Evolutionary conservation across 2,888 invertebrate species (phyloP), one percentile per base, ranked within the genome.

Genomic region (Rotaria macrura): DNA sequence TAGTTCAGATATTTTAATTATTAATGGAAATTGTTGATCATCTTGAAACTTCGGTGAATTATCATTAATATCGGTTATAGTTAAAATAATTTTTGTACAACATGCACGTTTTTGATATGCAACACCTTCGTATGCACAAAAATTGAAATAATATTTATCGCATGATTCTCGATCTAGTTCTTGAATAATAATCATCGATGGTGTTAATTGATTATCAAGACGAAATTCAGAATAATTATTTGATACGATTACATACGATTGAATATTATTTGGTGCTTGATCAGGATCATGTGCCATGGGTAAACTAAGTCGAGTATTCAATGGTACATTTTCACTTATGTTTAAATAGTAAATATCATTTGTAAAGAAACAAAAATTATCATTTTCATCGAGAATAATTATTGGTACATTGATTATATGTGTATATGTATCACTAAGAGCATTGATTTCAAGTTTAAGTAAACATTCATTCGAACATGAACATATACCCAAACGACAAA

Each of bases 181-280:
- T 79, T 43, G 2, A 43, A 79, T 43, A n/a, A 43, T 79, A n/a
- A 79, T 43, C 38, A 43, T n/a, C 5, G 40, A 43, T 79, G 40
- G 43, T 43, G 25, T 9, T n/a, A 79, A 38, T 43, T 43, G 43
- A 43, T 43, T n/a, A 43, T 79, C 79, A 25, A 79, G 25, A n/a
- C n/a, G 43, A 79, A 79, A 43, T 79, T 79, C 79, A 25, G 79
- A 25, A 43, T 79, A 40, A 79, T 79, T 79, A 43, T 40, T 79
- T 43, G 79, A 43, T 43, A n/a, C 14, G 12, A 79, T 25, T 43
- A n/a, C 43, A 79, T 79, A 79, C 5, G 43, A 79, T 79, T 79
- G 79, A 79, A 79, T 14, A 79, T 79, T 79, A 79, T 79, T 79
- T 40, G 79, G 79, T 79, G 79, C 9, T 79, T 79, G 79, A 79